These are phyloP conservation scores for Lagopus leucura DNA, from an alignment of 2,113 vertebrate species.

Conservation along the genomic window DNA sequence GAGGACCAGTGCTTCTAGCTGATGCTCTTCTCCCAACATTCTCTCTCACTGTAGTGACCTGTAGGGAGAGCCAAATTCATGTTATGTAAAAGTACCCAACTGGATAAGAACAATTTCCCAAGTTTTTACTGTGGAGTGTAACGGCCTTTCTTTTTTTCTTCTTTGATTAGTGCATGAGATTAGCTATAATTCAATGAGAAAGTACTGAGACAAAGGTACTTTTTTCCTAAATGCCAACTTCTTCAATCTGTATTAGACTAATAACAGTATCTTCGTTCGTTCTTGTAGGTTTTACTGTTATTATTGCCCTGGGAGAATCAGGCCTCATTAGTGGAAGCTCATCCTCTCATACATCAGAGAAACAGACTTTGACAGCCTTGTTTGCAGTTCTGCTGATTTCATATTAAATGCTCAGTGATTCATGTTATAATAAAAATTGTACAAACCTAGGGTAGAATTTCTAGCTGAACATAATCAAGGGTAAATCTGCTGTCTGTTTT, in stretches of 20 bases:
- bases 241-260: not conserved
- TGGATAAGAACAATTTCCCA: not conserved
- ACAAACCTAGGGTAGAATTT: not conserved
- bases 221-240: constrained; percentile 27
- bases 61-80: not conserved
- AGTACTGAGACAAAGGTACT: not conserved
- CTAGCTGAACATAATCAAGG: not conserved
- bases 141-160: not conserved
- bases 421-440: not conserved
- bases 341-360: not conserved
- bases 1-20: not conserved
- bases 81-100: rapidly evolving
- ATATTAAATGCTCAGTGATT: not conserved
- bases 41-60: not conserved
- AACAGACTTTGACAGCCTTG: constrained; percentile 35
- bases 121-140: not conserved
- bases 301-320: constrained; percentile 23
- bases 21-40: not conserved
- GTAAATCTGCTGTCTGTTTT: constrained; percentile 28
- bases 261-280: constrained; percentile 1
- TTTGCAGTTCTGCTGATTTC: constrained; percentile 8
- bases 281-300: constrained; percentile 30
- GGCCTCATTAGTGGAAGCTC: constrained; percentile 8
- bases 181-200: not conserved
- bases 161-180: not conserved